Evolutionary conservation across 2,888 invertebrate genomes (phyloP), one percentile per base, ranked within the genome.

Genomic region (Antheraea yamamai): DNA sequence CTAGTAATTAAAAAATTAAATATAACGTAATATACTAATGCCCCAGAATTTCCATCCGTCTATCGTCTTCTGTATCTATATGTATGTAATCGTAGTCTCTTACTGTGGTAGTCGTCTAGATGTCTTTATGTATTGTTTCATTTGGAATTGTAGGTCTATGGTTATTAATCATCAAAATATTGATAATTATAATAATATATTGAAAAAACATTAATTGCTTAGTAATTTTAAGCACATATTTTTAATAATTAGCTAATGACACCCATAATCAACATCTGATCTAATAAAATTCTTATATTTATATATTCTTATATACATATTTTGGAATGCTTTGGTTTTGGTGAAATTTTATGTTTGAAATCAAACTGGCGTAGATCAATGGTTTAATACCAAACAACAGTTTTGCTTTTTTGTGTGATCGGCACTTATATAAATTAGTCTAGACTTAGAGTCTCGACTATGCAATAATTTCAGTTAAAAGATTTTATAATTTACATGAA

Each of bases 11-110:
- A 88, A 30, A 87, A 85, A 87, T 84, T 85, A 75, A 39, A 66
- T 86, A 82, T 91, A 91, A 89, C 87, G 83, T 91, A 91, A 90
- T 89, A 93, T 47, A 93, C 94, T 93, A 93, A 92, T 90, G 95
- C 95, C 95, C 95, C 95, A 95, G 95, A 94, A 92, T 94, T 95
- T 95, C 95, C 95, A 95, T 95, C 95, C 95, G 95, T 95, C 94
- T 94, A 93, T 92, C 87, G 84, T 92, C 93, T 94, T 92, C 92
- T 94, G 89, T 94, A 93, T 89, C 90, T 94, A 93, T 89, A 68
- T 92, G 84, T 91, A 92, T 90, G 91, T 93, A 92, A 88, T 87
- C 78, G 89, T 94, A 93, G 93, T 88, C 77, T 88, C 87, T 88
- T 89, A 87, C 83, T 87, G 87, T 92, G 92, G 91, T 84, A 91